Percentiles rank a stretch among this genome's conserved stretches.
Evolutionary conservation across 1,140 invertebrate genomes (phyloP).

Genomic region (Zaprionus capensis): DNA sequence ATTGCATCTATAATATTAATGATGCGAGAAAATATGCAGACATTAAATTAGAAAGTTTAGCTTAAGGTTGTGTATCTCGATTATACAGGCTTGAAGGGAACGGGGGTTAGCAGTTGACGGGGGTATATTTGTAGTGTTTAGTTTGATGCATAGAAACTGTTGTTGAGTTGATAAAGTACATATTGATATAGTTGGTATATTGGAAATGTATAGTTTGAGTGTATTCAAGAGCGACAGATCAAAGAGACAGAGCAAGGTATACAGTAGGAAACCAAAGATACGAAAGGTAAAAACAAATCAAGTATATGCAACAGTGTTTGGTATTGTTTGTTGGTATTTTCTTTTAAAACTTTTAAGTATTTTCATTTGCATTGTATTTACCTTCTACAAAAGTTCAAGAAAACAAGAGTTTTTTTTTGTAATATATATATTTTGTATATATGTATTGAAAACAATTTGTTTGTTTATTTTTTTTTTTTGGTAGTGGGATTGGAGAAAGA

Average conservation of each 20-base stretch:
- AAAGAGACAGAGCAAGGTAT: conserved; percentile 55
- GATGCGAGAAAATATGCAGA: conserved; percentile 81
- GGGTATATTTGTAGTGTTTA: conserved; percentile 26
- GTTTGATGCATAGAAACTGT: conserved; percentile 41
- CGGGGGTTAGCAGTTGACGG: conserved; percentile 19
- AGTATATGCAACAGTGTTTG: conserved; percentile 74
- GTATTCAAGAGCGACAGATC: conserved; percentile 69
- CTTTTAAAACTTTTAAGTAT: conserved; percentile 60
- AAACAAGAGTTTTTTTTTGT: conserved; percentile 70
- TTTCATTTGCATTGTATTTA: conserved; percentile 73
- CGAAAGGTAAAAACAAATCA: conserved; percentile 46
- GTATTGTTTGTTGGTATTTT: conserved; percentile 33
- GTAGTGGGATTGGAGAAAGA: conserved; percentile 77
- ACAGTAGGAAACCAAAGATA: conserved; percentile 56
- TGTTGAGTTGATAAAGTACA: conserved; percentile 26
- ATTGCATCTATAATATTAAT: conserved; percentile 82
- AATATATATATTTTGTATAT: conserved; percentile 49
- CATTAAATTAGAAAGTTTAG: conserved; percentile 55
- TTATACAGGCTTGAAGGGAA: conserved; percentile 17
- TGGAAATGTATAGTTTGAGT: conserved; percentile 10
- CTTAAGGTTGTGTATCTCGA: conserved; percentile 13
- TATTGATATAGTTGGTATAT: not conserved
- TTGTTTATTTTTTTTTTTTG: conserved; percentile 47
- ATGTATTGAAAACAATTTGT: conserved; percentile 78
- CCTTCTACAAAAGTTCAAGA: conserved; percentile 84